A percentile compares a stretch with the other conserved stretches of the same genome.
These are phyloP conservation scores for Narcine bancroftii DNA, from an alignment of 2,113 vertebrate species.

Conservation along the genomic window DNA sequence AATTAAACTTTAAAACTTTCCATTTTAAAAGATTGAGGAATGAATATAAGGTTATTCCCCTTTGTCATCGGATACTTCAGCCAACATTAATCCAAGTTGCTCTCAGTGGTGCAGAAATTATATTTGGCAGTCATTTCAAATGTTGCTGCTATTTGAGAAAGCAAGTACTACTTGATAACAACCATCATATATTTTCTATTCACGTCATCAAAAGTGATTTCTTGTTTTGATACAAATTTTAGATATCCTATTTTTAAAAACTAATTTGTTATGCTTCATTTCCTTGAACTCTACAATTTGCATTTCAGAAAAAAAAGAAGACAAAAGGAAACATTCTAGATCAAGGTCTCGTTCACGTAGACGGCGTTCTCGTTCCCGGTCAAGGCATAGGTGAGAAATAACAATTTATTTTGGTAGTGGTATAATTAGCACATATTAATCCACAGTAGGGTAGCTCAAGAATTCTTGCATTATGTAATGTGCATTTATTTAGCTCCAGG, in stretches of 20 bases:
- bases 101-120: background rate
- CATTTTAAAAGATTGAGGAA: background rate
- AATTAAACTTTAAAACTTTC: background rate
- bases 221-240: no score
- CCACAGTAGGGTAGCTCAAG: background rate
- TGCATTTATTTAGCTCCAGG: background rate
- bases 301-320: constrained; percentile 84
- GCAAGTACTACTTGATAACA: background rate
- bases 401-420: background rate
- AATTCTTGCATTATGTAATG: background rate
- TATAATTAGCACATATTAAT: background rate
- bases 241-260: no score
- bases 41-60: background rate
- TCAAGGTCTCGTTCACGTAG: constrained; percentile 81
- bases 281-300: background rate
- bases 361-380: constrained; percentile 82
- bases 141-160: background rate
- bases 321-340: constrained; percentile 86
- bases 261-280: no score
- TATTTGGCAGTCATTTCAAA: background rate
- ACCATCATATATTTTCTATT: background rate
- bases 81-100: background rate
- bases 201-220: background rate
- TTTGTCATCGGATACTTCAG: background rate
- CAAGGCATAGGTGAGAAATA: constrained; percentile 74